Conservation (phyloP, 2,113 vertebrate genomes). For the Daboia siamensis region DNA sequence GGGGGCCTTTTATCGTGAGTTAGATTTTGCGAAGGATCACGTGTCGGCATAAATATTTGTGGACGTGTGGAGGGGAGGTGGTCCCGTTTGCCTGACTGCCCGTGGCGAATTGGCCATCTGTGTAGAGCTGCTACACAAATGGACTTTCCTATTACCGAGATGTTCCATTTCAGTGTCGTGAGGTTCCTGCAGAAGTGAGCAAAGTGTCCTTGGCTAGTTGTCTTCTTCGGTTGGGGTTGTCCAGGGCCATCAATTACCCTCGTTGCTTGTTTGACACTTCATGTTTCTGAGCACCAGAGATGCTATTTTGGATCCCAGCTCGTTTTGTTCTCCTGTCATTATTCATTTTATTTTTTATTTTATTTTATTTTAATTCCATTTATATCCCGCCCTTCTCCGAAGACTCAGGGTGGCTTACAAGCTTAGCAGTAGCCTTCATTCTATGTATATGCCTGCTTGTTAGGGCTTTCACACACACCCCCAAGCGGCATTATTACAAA, state of each 20-base stretch:
- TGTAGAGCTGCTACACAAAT: not conserved
- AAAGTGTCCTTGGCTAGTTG: not conserved
- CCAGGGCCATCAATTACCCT: not conserved
- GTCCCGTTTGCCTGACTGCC: not conserved
- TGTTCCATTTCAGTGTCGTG: not conserved
- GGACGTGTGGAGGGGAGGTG: not conserved
- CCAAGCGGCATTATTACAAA: too few species aligned
- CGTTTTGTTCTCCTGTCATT: not conserved
- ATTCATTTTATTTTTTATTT: too few species aligned
- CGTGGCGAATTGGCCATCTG: not conserved
- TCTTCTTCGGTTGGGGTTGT: not conserved
- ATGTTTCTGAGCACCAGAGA: not conserved
- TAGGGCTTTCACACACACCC: too few species aligned
- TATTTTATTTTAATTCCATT: too few species aligned
- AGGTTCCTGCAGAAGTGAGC: not conserved
- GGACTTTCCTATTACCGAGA: not conserved
- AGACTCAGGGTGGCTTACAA: too few species aligned
- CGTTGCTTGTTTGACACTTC: not conserved
- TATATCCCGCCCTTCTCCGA: too few species aligned
- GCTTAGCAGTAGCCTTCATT: too few species aligned
- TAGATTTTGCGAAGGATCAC: not conserved
- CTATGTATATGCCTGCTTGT: too few species aligned
- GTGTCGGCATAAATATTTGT: not conserved
- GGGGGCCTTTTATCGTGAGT: not conserved
- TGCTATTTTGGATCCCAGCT: not conserved